These are phyloP conservation scores for Drosophila suzukii DNA, from an alignment of 1,140 invertebrate genomes.

Conservation along the genomic window DNA sequence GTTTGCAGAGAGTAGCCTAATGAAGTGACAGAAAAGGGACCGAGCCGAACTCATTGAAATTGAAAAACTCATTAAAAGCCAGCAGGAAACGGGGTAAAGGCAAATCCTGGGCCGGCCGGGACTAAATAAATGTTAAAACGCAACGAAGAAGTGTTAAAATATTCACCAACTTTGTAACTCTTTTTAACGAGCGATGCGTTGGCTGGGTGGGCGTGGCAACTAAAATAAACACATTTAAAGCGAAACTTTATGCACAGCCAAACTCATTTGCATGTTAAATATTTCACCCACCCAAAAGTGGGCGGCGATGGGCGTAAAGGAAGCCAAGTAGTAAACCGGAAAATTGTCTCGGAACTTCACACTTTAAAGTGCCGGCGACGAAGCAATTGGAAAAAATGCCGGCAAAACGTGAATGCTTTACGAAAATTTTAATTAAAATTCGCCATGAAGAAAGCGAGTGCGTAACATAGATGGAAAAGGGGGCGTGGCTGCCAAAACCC, in stretches of 20 bases:
- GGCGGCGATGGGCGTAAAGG: background rate
- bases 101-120: conserved; percentile 36
- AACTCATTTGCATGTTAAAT: conserved; percentile 83
- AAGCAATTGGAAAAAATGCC: conserved; percentile 46
- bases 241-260: conserved; percentile 81
- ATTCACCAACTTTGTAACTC: conserved; percentile 83
- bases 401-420: conserved; percentile 53
- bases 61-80: conserved; percentile 54
- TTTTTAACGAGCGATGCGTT: conserved; percentile 70
- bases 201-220: conserved; percentile 60
- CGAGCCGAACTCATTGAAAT: conserved; percentile 48
- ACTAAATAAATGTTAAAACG: conserved; percentile 81
- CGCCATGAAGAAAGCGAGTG: conserved; percentile 61
- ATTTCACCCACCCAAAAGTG: conserved; percentile 58
- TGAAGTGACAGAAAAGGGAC: conserved; percentile 46
- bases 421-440: conserved; percentile 81
- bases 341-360: conserved; percentile 73
- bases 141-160: conserved; percentile 81
- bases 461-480: conserved; percentile 39
- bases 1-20: conserved; percentile 35
- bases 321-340: conserved; percentile 31
- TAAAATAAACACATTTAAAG: conserved; percentile 83
- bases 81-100: background rate
- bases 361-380: conserved; percentile 60
- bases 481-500: conserved; percentile 32